Conservation (phyloP, 2,797 vertebrate genomes). For the Psittacula echo region DNA sequence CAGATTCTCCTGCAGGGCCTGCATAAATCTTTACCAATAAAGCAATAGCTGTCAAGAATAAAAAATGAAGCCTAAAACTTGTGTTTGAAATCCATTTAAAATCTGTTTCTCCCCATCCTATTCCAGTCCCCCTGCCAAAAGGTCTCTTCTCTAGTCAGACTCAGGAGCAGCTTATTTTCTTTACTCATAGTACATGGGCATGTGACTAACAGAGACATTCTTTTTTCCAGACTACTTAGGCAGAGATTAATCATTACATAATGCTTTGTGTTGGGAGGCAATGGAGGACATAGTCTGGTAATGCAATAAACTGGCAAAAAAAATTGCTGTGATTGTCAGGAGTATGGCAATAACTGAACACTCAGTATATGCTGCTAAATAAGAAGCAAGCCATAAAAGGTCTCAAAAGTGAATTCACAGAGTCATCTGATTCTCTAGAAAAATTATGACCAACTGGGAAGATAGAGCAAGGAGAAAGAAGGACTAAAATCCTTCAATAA, state of each 20-base stretch:
- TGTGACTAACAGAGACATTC: background rate
- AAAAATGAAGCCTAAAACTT: background rate
- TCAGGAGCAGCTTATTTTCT: background rate
- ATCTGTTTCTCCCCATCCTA: background rate
- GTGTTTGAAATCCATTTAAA: background rate
- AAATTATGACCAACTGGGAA: background rate
- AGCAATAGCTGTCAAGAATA: background rate
- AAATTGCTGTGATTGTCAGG: background rate
- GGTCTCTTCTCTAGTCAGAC: background rate
- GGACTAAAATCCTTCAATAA: background rate
- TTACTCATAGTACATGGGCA: fast-evolving
- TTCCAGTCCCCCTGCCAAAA: background rate
- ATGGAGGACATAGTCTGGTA: background rate
- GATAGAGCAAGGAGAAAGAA: background rate
- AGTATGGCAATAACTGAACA: background rate
- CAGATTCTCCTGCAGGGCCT: background rate
- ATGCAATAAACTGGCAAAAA: background rate
- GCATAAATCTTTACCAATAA: background rate
- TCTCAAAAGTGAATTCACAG: background rate
- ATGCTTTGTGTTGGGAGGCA: background rate
- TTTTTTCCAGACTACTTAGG: background rate
- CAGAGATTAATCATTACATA: conserved; percentile 25
- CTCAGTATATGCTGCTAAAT: background rate
- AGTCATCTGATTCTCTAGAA: background rate
- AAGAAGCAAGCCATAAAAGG: background rate